Conservation (phyloP, 2,797 vertebrate genomes). For the Orientallactaga sibirica region DNA sequence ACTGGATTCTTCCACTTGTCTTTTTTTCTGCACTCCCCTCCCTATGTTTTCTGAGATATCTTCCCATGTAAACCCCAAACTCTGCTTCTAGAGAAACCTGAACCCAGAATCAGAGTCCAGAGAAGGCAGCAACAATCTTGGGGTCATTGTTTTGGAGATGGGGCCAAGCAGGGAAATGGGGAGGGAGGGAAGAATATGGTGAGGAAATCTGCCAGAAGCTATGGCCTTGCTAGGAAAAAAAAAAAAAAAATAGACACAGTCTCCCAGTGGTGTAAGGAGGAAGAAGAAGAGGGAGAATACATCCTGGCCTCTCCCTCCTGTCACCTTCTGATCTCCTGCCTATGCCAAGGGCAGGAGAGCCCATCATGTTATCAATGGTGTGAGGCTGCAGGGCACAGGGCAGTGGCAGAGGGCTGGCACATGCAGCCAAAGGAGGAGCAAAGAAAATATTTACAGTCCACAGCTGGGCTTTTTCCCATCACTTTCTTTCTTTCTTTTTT, state of each 20-base stretch:
- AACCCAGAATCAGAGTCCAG: not conserved
- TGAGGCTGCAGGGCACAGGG: not conserved
- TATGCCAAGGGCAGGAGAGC: not conserved
- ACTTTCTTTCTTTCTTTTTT: too few species aligned
- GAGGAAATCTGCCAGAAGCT: not conserved
- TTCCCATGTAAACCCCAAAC: not conserved
- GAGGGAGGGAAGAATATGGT: not conserved
- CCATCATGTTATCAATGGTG: too few species aligned
- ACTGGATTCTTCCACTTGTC: not conserved
- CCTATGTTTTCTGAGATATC: not conserved
- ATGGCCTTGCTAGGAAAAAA: not conserved
- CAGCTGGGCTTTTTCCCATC: not conserved
- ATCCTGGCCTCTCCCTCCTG: not conserved
- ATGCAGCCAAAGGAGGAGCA: accelerated
- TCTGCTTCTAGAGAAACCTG: not conserved
- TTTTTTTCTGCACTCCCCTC: not conserved
- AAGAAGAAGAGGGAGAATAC: not conserved
- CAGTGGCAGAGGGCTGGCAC: not conserved
- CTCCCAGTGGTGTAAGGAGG: not conserved
- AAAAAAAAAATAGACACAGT: not conserved
- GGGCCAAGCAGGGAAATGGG: not conserved
- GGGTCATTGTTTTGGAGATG: not conserved
- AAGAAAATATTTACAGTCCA: not conserved
- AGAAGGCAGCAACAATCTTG: not conserved
- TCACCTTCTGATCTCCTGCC: not conserved